Percentiles rank a stretch among this genome's conserved stretches.
phyloP scores from a whole-genome alignment of 2,113 vertebrate species.

The Poeciliopsis prolifica region DNA sequence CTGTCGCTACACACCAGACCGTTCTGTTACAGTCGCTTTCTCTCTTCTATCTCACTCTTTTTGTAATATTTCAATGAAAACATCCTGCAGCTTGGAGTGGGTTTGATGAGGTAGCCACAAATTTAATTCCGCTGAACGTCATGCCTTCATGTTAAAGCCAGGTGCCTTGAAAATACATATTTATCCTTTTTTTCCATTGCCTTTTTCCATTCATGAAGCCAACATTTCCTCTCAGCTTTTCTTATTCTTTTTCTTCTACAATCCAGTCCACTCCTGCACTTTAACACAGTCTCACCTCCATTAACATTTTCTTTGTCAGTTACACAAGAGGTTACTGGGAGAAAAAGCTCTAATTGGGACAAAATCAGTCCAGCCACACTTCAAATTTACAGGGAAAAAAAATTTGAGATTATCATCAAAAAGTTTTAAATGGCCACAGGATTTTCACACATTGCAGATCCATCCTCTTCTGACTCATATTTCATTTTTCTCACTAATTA shows the following conservation, averaged over 20 bases:
- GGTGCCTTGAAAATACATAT: conserved; percentile 20
- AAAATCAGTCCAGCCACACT: background rate
- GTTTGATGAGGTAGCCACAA: conserved; percentile 5
- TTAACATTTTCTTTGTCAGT: background rate
- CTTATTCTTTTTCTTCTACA: background rate
- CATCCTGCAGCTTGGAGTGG: conserved; percentile 9
- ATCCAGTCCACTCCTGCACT: background rate
- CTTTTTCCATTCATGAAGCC: conserved; percentile 21
- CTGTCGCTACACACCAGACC: conserved; percentile 7
- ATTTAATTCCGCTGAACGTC: conserved; percentile 1
- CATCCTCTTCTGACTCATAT: conserved; percentile 11
- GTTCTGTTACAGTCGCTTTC: background rate
- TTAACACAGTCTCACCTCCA: no score
- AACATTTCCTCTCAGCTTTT: background rate
- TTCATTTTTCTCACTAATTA: background rate
- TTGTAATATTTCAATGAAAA: conserved; percentile 21
- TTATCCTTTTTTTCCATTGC: background rate
- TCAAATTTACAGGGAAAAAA: background rate
- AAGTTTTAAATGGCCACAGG: background rate
- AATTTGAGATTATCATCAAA: background rate
- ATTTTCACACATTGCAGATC: background rate
- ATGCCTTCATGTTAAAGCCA: conserved; percentile 20
- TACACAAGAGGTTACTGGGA: background rate
- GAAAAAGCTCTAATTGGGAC: background rate
- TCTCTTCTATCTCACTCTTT: background rate